Conservation (phyloP, 2,888 invertebrate species). For the Drosophila imparisetae region DNA sequence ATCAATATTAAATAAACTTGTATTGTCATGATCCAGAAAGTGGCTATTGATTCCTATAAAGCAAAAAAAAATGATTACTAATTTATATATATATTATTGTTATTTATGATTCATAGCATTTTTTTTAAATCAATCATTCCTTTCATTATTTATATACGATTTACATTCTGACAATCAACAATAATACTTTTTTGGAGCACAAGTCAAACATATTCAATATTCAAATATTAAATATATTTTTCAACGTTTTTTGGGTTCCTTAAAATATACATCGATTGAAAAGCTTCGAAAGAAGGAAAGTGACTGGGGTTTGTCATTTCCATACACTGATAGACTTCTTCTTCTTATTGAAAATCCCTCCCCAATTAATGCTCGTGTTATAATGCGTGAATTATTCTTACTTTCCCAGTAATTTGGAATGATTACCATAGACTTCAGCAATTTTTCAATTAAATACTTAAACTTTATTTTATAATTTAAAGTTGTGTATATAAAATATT, state of each 20-base stretch:
- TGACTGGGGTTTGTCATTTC: not conserved
- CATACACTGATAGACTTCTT: not conserved
- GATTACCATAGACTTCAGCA: too few relatives aligned
- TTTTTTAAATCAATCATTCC: not conserved
- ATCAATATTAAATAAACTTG: not conserved
- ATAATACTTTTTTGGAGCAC: not conserved
- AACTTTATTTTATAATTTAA: too few relatives aligned
- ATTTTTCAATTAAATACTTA: too few relatives aligned
- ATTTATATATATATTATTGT: not conserved
- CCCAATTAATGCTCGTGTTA: too few relatives aligned
- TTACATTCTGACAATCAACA: not conserved
- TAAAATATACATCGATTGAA: not conserved
- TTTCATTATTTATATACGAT: not conserved
- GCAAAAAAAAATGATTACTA: not conserved
- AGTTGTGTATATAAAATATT: too few relatives aligned
- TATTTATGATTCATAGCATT: not conserved
- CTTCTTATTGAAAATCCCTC: not conserved
- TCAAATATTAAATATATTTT: not conserved
- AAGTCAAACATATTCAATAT: not conserved
- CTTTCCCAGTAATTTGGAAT: too few relatives aligned
- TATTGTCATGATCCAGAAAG: not conserved
- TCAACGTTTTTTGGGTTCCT: not conserved
- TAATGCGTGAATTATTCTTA: too few relatives aligned
- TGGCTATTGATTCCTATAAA: not conserved
- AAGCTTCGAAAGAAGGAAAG: not conserved